Conservation (phyloP, 2,113 vertebrate genomes). For the Uria aalge region DNA sequence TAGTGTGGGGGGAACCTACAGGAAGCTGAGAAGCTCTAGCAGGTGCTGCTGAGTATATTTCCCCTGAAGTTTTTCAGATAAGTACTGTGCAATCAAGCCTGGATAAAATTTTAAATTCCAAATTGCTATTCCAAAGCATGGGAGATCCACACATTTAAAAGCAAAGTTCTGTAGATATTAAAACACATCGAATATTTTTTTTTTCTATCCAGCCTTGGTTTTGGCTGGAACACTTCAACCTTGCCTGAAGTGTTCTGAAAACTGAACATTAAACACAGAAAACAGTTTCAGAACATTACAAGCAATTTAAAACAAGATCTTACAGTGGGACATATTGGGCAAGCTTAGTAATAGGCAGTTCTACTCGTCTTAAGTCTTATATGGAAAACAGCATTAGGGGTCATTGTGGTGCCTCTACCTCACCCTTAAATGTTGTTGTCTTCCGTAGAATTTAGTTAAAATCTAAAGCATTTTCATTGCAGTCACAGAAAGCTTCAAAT, state of each 20-base stretch:
- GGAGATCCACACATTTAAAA: background rate
- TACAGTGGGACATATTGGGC: background rate
- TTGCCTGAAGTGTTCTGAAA: background rate
- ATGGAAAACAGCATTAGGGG: background rate
- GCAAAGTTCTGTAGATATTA: background rate
- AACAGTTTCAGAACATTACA: background rate
- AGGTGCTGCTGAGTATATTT: background rate
- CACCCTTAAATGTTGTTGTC: background rate
- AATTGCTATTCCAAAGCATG: background rate
- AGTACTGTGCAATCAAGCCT: background rate
- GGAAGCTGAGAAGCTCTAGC: background rate
- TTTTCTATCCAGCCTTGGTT: background rate
- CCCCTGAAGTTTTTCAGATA: background rate
- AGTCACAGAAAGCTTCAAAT: background rate
- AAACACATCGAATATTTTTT: background rate
- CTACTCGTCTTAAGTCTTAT: background rate
- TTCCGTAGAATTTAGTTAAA: background rate
- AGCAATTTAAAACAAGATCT: background rate
- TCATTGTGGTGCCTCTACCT: background rate
- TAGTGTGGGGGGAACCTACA: background rate
- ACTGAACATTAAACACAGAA: background rate
- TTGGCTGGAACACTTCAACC: background rate
- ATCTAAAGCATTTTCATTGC: background rate
- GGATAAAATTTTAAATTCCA: background rate
- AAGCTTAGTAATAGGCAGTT: background rate